These are phyloP conservation scores for Chinchilla lanigera DNA, from an alignment of 2,113 vertebrate species.

Conservation along the genomic window DNA sequence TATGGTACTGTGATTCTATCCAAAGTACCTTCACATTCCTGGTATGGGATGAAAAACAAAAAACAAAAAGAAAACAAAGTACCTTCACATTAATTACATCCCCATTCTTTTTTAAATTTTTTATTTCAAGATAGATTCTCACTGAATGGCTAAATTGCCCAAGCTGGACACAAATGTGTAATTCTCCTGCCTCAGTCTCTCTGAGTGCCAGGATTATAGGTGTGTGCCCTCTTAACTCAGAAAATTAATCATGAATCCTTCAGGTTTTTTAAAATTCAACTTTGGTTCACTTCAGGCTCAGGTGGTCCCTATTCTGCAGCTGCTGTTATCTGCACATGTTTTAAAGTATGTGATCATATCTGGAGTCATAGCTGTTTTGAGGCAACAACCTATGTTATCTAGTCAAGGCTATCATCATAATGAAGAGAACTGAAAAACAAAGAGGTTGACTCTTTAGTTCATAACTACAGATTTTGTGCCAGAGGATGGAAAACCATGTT, in stretches of 20 bases:
- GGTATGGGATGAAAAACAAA: no score
- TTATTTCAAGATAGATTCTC: neutral
- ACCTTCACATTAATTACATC: neutral
- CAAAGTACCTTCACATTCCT: neutral
- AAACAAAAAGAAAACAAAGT: no score
- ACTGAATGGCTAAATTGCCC: neutral
- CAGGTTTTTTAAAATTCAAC: neutral
- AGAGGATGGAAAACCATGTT: neutral
- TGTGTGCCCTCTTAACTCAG: neutral
- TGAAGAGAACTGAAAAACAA: constrained; percentile 17
- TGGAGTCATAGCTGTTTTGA: neutral
- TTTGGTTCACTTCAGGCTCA: neutral
- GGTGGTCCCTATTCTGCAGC: neutral
- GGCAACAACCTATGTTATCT: neutral
- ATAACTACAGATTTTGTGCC: constrained; percentile 25
- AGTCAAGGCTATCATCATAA: neutral
- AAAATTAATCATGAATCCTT: neutral
- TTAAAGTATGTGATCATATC: neutral
- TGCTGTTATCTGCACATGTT: neutral
- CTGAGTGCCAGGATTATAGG: neutral
- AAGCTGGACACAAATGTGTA: neutral
- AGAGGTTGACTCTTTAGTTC: neutral
- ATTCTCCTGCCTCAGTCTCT: neutral
- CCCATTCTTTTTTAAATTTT: neutral
- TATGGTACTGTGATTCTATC: neutral